Base-by-base conservation (phyloP, 2,113 vertebrate genomes). In the Misgurnus mizolepis region DNA sequence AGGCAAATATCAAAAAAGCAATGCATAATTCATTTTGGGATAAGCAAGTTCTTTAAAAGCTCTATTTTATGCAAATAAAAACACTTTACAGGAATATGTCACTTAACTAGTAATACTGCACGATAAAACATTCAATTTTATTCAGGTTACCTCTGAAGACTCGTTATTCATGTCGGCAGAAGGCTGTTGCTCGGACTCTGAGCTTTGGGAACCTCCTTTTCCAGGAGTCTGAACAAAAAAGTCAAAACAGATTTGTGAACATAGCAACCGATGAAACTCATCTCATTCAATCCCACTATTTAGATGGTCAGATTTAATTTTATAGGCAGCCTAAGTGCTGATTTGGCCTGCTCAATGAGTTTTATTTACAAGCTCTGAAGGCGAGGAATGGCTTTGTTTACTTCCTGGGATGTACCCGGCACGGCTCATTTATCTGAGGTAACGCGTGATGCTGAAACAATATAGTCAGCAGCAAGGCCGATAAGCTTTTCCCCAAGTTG, bases 121-220 rank as follows among this genome's bases (percentile, higher is more conserved):
- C 27, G 15, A 11, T 3, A 58, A 47, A 65, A 49, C 12, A 11
- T 55, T 64, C 34, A 34, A 67, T 40, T 22, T 10, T 39, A 47
- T 56, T 39, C 0, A 17, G 2, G 50, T 84, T 94, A 99, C 98
- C 97, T 99, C 98, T 0, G 97, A 99, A 41, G 96, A 95, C 85
- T 98, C 96, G 0, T 92, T 95, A 90, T 97, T 98, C 69, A 96
- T 88, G 0, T 98, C 96, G 18, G 94, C 87, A 85, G 93, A 95
- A 65, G 96, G 94, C 79, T 95, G 94, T 78, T 95, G 95, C 88
- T 99, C 98, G 0, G 96, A 94, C 85, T 99, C 97, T 0, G 96
- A 93, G 72, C 95, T 95, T 93, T 97, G 96, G 87, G 98, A 95
- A 14, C 96, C 96, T 88, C 94, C 96, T 91, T 97, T 96, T 81